Conservation (phyloP, 1,140 invertebrate genomes). For the Drosophila mauritiana region DNA sequence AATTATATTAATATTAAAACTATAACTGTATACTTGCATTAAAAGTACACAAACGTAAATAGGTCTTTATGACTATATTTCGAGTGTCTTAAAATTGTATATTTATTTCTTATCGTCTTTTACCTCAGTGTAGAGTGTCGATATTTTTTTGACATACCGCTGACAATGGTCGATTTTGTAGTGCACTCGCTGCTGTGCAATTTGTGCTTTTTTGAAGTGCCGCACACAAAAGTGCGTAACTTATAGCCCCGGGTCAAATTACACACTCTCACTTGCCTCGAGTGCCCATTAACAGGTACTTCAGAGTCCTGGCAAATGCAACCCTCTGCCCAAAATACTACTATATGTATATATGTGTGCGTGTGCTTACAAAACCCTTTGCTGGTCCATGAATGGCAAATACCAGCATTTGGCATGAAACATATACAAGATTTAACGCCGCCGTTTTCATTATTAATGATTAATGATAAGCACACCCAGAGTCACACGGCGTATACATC, state of each 20-base stretch:
- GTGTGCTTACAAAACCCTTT: conserved; percentile 26
- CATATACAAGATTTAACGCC: conserved; percentile 81
- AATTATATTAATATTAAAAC: not conserved
- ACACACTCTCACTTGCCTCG: conserved; percentile 65
- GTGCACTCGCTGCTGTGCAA: conserved; percentile 69
- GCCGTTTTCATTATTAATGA: conserved; percentile 84
- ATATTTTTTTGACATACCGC: conserved; percentile 38
- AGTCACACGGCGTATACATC: conserved; percentile 6
- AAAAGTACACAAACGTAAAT: too few species aligned
- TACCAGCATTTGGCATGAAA: conserved; percentile 84
- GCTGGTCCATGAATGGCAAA: conserved; percentile 60
- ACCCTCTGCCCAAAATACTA: conserved; percentile 16
- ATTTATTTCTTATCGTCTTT: not conserved
- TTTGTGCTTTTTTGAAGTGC: conserved; percentile 76
- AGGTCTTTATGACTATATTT: too few species aligned
- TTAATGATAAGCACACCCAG: conserved; percentile 79
- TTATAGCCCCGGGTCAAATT: conserved; percentile 84
- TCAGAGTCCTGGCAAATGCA: conserved; percentile 50
- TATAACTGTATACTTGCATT: too few species aligned
- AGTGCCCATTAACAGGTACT: conserved; percentile 84
- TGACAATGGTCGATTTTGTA: conserved; percentile 59
- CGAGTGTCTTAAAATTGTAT: too few species aligned
- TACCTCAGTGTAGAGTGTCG: not conserved
- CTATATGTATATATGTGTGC: not conserved
- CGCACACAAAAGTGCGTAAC: conserved; percentile 75